These are phyloP conservation scores for Amphipoea oculea DNA, from an alignment of 2,888 invertebrate genomes.

Conservation along the genomic window DNA sequence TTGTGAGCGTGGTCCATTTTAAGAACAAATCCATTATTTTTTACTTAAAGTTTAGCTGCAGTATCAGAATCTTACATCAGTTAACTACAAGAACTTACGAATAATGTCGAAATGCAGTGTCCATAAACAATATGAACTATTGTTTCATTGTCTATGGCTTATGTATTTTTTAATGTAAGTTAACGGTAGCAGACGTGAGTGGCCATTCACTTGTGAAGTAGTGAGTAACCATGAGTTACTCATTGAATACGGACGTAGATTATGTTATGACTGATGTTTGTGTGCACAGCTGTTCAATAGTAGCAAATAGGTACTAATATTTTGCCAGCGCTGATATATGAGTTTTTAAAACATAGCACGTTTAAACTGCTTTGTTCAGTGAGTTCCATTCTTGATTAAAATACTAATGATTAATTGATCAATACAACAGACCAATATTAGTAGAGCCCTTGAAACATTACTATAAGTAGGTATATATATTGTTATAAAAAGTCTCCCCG, in stretches of 20 bases:
- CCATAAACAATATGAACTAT: conserved; percentile 64
- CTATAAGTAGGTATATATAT: too few relatives aligned
- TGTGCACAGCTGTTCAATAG: conserved; percentile 30
- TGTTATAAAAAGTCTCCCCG: too few relatives aligned
- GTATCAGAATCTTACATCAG: conserved; percentile 21
- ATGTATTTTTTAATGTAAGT: conserved; percentile 53
- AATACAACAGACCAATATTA: not conserved
- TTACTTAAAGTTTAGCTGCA: not conserved
- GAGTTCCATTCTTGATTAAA: not conserved
- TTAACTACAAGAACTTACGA: conserved; percentile 33
- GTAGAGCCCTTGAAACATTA: not conserved
- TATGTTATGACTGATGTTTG: conserved; percentile 37
- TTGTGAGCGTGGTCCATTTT: not conserved
- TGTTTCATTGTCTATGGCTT: conserved; percentile 61
- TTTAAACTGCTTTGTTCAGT: not conserved
- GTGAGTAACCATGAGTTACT: conserved; percentile 26
- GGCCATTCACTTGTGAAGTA: conserved; percentile 53
- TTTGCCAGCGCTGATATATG: not conserved
- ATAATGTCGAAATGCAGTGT: conserved; percentile 47
- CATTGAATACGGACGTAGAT: conserved; percentile 17
- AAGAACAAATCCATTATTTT: not conserved
- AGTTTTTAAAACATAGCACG: not conserved
- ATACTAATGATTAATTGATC: too few relatives aligned
- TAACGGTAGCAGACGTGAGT: conserved; percentile 42
- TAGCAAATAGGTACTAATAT: not conserved